Conservation (phyloP, 2,113 vertebrate species). For the Petromus typicus region DNA sequence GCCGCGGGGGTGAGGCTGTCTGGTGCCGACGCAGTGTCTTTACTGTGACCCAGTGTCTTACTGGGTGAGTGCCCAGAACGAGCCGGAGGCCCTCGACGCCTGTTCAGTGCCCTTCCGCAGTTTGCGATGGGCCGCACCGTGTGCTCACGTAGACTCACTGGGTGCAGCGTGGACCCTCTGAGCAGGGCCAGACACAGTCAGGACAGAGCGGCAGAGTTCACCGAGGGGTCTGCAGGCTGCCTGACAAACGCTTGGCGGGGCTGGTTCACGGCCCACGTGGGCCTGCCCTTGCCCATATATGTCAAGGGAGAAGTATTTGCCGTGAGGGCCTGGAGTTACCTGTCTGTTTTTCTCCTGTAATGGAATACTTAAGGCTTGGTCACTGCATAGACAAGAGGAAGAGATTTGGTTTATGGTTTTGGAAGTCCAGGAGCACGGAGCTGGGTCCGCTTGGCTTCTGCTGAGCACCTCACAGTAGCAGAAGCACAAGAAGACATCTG, state of each 20-base stretch:
- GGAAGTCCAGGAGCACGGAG: not conserved
- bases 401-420: not conserved
- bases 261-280: not conserved
- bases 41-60: no score
- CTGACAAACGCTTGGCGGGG: not conserved
- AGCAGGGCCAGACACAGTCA: not conserved
- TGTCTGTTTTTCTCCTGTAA: not conserved
- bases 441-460: not conserved
- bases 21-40: not conserved
- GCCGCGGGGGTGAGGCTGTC: not conserved
- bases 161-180: not conserved
- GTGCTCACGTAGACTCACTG: not conserved
- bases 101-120: not conserved
- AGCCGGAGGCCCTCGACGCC: not conserved
- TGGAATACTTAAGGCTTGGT: not conserved
- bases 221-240: not conserved
- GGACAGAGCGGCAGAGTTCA: not conserved
- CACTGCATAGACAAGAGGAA: not conserved
- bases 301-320: constrained; percentile 19
- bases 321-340: not conserved
- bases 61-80: no score
- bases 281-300: not conserved
- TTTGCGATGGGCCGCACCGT: not conserved
- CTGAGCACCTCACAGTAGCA: not conserved
- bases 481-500: not conserved